Base-by-base conservation (phyloP, 2,113 vertebrate genomes). In the Oxyruncus cristatus region DNA sequence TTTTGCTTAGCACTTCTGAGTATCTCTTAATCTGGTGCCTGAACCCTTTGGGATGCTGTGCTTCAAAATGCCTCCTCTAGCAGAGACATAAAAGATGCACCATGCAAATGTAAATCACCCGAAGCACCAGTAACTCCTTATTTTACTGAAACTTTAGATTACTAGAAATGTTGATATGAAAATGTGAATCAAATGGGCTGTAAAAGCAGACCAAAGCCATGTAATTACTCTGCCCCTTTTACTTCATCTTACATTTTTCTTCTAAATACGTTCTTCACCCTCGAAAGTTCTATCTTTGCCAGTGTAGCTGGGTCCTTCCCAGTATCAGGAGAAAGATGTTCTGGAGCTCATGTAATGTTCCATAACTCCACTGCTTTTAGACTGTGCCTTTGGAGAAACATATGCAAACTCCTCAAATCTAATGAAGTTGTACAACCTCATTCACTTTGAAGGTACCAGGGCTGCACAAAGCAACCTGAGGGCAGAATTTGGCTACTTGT, bases 1-100 rank as follows among this genome's bases (percentile, higher is more conserved):
- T 97, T 97, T 97, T 89, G 84, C 88, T 93, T 85, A 85, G 91
- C 6, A 5, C 76, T 63, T 35, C 95, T 93, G 93, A 97, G 96
- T 76, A 86, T 76, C 58, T 94, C 91, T 92, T 94, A 91, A 94
- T 97, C 93, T 94, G 75, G 77, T 47, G 68, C 86, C 93, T 63
- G 77, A 91, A 72, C 95, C 91, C 94, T 85, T 74, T 75, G 88
- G 87, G 72, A 90, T 17, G 41, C 81, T 71, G 28, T 63, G 58
- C 24, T 78, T 93, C 61, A 78, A 81, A 95, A 92, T 72, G 47
- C 30, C 24, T 80, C 68, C 59, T 88, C 83, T 66, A 80, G 70
- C 19, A 78, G 76, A 95, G 86, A 80, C 62, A 68, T 85, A 76
- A 94, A 87, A 66, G 53, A 73, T 49, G 66, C 68, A 77, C 75